Conservation (phyloP, 1,140 invertebrate species). For the Diprion similis region DNA sequence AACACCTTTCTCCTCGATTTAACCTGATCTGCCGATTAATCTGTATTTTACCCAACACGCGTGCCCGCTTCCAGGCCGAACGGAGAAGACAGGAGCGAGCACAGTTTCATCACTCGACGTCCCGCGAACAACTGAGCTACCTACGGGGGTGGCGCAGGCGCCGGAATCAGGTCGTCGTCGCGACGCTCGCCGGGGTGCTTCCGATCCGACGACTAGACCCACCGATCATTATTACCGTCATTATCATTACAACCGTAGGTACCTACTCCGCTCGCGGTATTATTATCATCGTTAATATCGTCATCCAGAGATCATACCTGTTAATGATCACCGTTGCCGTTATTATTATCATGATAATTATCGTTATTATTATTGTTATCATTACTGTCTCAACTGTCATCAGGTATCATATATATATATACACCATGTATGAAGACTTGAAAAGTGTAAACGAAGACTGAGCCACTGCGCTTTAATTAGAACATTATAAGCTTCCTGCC, state of each 20-base stretch:
- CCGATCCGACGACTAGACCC: neutral
- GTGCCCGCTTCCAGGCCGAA: neutral
- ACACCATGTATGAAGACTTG: too few species aligned
- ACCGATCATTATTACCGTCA: neutral
- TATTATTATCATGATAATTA: too few species aligned
- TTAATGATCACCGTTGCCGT: too few species aligned
- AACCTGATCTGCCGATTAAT: too few species aligned
- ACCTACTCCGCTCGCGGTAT: neutral
- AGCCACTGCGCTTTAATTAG: too few species aligned
- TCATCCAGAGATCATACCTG: neutral
- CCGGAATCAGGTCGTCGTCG: neutral
- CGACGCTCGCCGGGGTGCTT: slow-evolving; percentile 1
- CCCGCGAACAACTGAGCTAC: slow-evolving; percentile 3
- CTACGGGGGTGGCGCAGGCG: slow-evolving; percentile 3
- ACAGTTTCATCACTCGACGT: slow-evolving; percentile 7
- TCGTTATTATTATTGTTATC: too few species aligned
- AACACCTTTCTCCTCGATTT: too few species aligned
- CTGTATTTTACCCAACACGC: too few species aligned
- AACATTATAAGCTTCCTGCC: too few species aligned
- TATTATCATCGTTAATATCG: neutral
- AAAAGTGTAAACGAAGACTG: too few species aligned
- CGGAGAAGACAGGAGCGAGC: neutral
- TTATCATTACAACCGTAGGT: neutral
- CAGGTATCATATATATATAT: too few species aligned
- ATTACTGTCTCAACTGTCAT: too few species aligned